A percentile compares a stretch with the other conserved stretches of the same genome.
Conservation (phyloP, 2,888 invertebrate genomes). For the Portevinia maculata region DNA sequence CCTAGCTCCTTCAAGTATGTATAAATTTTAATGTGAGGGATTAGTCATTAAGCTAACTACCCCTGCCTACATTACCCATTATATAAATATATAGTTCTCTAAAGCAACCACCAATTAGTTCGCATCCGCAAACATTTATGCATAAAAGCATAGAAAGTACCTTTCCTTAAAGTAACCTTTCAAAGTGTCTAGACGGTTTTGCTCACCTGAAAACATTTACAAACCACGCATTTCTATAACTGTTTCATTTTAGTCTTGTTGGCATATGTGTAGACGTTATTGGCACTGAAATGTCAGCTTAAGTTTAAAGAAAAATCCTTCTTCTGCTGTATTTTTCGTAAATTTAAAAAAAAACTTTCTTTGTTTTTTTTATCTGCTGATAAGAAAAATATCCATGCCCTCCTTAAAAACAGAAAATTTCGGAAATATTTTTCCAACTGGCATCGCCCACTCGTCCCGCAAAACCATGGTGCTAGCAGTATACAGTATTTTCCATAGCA, state of each 20-base stretch:
- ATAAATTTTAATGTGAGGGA: too few species aligned
- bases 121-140: too few species aligned
- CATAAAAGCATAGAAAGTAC: too few species aligned
- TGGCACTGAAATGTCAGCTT: slow-evolving; percentile 31
- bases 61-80: too few species aligned
- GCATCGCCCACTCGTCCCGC: background rate
- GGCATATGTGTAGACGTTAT: slow-evolving; percentile 31
- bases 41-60: too few species aligned
- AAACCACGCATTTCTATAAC: slow-evolving; percentile 22
- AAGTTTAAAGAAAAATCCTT: slow-evolving; percentile 19
- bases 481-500: slow-evolving; percentile 34
- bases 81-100: too few species aligned
- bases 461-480: slow-evolving; percentile 46
- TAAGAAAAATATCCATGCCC: too few species aligned
- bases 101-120: too few species aligned
- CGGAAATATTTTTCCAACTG: background rate
- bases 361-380: slow-evolving; percentile 1
- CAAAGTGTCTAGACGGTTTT: slow-evolving; percentile 33
- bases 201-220: background rate
- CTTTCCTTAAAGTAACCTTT: slow-evolving; percentile 11
- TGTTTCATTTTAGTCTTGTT: slow-evolving; percentile 30
- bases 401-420: too few species aligned
- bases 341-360: slow-evolving; percentile 32
- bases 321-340: background rate
- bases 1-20: too few species aligned